Percentiles rank a stretch among this genome's conserved stretches.
Conservation (phyloP, 2,888 invertebrate species). For the Pterostichus madidus region DNA sequence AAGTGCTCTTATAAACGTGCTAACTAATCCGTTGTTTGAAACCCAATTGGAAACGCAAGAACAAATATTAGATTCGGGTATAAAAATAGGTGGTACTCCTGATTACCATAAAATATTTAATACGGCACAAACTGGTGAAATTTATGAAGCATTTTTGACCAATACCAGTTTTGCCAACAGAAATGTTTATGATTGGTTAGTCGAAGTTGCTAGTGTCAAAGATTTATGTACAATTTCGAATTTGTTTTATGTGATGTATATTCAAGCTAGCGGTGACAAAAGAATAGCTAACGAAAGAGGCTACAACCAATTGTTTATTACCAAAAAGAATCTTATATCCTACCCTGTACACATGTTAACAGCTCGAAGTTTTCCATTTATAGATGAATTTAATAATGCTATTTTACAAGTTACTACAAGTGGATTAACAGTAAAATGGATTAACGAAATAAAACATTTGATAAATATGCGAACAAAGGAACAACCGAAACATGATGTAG, state of each 20-base stretch:
- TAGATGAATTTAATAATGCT: conserved; percentile 77
- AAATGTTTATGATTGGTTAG: conserved; percentile 69
- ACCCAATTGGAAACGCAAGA: conserved; percentile 79
- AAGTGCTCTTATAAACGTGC: conserved; percentile 80
- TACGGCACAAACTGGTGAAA: conserved; percentile 61
- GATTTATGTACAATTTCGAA: conserved; percentile 71
- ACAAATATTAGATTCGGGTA: conserved; percentile 78
- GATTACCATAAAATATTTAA: conserved; percentile 76
- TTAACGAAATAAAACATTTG: conserved; percentile 67
- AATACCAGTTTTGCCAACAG: conserved; percentile 67
- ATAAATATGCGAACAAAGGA: conserved; percentile 41
- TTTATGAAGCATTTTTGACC: conserved; percentile 69
- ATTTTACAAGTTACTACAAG: conserved; percentile 78
- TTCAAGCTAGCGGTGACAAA: conserved; percentile 67
- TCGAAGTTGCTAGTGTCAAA: conserved; percentile 68
- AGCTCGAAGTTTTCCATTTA: conserved; percentile 79
- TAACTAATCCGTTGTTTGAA: conserved; percentile 79
- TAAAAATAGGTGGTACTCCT: conserved; percentile 77
- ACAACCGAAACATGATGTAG: not conserved
- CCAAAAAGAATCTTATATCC: conserved; percentile 76
- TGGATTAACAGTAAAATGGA: conserved; percentile 78
- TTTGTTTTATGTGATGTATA: conserved; percentile 69
- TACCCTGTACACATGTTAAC: conserved; percentile 81
- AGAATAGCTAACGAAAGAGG: conserved; percentile 66
- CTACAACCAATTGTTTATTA: conserved; percentile 68